phyloP scores from a whole-genome alignment of 2,888 invertebrate species.

The Cataglyphis albicans region DNA sequence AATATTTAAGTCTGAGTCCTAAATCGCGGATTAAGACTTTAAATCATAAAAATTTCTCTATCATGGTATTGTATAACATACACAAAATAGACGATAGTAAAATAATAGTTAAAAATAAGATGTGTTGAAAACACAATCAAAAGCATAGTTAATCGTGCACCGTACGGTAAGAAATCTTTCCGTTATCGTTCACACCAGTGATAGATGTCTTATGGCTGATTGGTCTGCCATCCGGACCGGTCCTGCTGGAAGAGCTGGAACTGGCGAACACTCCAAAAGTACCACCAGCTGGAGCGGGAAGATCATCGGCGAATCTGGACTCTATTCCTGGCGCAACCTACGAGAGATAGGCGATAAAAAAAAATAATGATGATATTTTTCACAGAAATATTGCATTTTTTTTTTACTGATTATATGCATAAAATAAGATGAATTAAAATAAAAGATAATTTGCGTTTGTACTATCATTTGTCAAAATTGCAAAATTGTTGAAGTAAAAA shows the following conservation, averaged over 20 bases:
- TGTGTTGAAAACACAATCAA: constrained; percentile 1
- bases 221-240: constrained; percentile 88
- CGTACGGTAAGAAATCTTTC: constrained; percentile 89
- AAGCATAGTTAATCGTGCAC: constrained; percentile 84
- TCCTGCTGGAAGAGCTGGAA: constrained; percentile 88
- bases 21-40: not conserved
- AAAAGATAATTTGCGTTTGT: not conserved
- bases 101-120: not conserved
- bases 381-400: not conserved
- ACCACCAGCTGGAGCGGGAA: constrained; percentile 81
- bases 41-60: constrained; percentile 27
- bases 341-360: constrained; percentile 10
- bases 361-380: not conserved
- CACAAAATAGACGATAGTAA: not conserved
- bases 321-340: constrained; percentile 77
- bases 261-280: constrained; percentile 89
- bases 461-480: not conserved
- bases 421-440: constrained; percentile 6
- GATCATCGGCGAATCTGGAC: constrained; percentile 81
- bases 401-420: not conserved
- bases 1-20: not conserved
- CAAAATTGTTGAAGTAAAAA: not conserved
- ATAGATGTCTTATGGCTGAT: constrained; percentile 88
- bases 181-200: constrained; percentile 91
- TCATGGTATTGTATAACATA: constrained; percentile 3